Percentiles rank a stretch among this genome's conserved stretches.
Evolutionary conservation across 2,888 invertebrate genomes (phyloP).

Genomic region (Oxycera nigricornis): DNA sequence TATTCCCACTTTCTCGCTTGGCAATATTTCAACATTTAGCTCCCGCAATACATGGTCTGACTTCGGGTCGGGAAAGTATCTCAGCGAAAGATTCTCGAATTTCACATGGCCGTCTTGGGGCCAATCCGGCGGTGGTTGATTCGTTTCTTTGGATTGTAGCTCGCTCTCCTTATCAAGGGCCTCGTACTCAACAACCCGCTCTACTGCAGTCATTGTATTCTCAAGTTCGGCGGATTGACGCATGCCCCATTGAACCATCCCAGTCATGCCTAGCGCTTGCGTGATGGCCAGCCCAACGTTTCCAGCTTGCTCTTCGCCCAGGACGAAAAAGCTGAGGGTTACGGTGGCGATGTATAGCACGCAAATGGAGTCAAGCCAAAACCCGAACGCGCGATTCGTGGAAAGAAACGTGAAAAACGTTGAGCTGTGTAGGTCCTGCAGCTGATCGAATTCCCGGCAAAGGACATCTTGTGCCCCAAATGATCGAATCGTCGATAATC

Average conservation of each 20-base stretch:
- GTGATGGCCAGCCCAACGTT: slow-evolving; percentile 82
- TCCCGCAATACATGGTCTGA: slow-evolving; percentile 78
- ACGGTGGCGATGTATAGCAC: slow-evolving; percentile 85
- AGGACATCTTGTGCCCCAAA: slow-evolving; percentile 83
- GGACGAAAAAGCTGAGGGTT: slow-evolving; percentile 73
- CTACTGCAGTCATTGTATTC: slow-evolving; percentile 90
- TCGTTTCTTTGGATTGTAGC: slow-evolving; percentile 72
- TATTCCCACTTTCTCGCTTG: slow-evolving; percentile 73
- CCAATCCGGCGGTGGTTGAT: slow-evolving; percentile 74
- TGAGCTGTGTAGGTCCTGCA: slow-evolving; percentile 86
- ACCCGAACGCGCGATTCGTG: slow-evolving; percentile 91
- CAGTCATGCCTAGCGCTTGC: slow-evolving; percentile 78
- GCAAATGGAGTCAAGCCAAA: slow-evolving; percentile 90
- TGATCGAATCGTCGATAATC: slow-evolving; percentile 89
- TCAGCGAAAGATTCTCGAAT: slow-evolving; percentile 73
- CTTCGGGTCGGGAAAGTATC: slow-evolving; percentile 69
- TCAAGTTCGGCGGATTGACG: slow-evolving; percentile 89
- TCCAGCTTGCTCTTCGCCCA: slow-evolving; percentile 72
- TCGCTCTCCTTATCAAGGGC: slow-evolving; percentile 64
- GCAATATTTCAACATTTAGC: slow-evolving; percentile 69
- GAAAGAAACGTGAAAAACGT: slow-evolving; percentile 92
- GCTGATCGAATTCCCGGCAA: slow-evolving; percentile 79
- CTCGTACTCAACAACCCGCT: slow-evolving; percentile 76
- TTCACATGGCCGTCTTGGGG: slow-evolving; percentile 73
- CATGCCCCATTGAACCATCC: slow-evolving; percentile 81